phyloP scores from a whole-genome alignment of 2,888 invertebrate genomes.

The Octonoba sinensis region DNA sequence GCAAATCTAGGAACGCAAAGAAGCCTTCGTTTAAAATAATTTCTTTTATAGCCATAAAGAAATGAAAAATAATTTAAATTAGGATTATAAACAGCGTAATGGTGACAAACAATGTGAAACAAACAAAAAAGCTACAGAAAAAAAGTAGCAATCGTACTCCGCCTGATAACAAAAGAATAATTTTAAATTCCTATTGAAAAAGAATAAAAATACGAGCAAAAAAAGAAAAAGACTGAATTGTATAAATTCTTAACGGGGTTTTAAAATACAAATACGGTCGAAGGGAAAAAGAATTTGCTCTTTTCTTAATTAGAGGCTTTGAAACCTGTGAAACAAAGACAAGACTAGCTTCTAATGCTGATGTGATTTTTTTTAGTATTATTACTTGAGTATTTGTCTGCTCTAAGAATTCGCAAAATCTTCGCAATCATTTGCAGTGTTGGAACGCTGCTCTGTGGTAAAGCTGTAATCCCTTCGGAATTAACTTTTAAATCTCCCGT shows the following conservation, averaged over 20 bases:
- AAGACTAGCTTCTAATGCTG: constrained; percentile 34
- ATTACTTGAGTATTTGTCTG: constrained; percentile 1
- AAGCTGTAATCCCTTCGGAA: constrained; percentile 53
- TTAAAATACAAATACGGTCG: constrained; percentile 28
- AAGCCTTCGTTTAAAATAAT: no score
- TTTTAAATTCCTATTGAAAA: constrained; percentile 38
- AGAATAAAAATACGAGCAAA: background rate
- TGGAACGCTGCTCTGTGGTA: constrained; percentile 44
- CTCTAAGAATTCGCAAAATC: constrained; percentile 40
- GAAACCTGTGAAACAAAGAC: constrained; percentile 36
- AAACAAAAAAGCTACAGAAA: constrained; percentile 8
- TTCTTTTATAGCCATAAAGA: no score
- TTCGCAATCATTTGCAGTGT: constrained; percentile 33
- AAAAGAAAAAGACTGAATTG: constrained; percentile 43
- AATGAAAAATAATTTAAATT: constrained; percentile 43
- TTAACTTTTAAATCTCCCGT: constrained; percentile 54
- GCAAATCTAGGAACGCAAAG: no score
- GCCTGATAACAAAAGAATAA: constrained; percentile 49
- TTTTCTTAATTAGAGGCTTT: constrained; percentile 59
- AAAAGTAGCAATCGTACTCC: background rate
- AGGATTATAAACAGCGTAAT: constrained; percentile 59
- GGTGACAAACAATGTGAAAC: constrained; percentile 21
- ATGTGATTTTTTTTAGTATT: constrained; percentile 15
- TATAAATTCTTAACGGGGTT: constrained; percentile 60
- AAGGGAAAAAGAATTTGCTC: constrained; percentile 41